Evolutionary conservation across 2,888 invertebrate genomes (phyloP), one percentile per base, ranked within the genome.

Genomic region (Melinopterus prodromus): DNA sequence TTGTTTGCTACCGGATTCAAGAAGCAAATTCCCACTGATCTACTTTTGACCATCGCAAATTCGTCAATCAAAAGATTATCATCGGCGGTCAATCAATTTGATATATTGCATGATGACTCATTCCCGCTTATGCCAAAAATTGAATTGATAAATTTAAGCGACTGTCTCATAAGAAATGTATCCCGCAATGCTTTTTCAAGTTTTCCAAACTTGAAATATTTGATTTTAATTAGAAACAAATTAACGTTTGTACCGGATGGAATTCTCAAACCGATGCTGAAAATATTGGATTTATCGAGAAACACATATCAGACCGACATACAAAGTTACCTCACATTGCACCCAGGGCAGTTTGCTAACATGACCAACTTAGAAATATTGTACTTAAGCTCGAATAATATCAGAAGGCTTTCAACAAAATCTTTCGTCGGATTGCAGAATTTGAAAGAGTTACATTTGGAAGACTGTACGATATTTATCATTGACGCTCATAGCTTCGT

Each of bases 121-220:
- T 93, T 93, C 85, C 92, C 92, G 1, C 79, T 78, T 71, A 93
- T 93, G 92, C 87, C 89, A 0, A 91, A 91, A 80, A 87, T 94
- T 77, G 89, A 91, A 84, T 83, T 90, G 0, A 84, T 94, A 71
- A 92, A 93, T 86, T 87, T 94, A 71, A 89, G 91, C 78, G 90
- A 90, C 84, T 91, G 92, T 1, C 87, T 90, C 0, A 89, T 91
- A 14, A 89, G 91, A 69, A 87, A 87, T 16, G 89, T 93, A 70
- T 90, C 90, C 0, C 84, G 89, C 0, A 87, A 90, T 74, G 90
- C 92, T 0, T 92, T 93, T 82, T 85, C 85, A 16, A 89, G 89
- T 76, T 89, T 93, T 83, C 92, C 92, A 0, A 91, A 91, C 76
- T 87, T 93, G 0, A 90, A 89, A 84, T 90, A 89, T 0, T 86